Evolutionary conservation across 2,797 vertebrate species (phyloP).

Genomic region (Prunella strophiata): DNA sequence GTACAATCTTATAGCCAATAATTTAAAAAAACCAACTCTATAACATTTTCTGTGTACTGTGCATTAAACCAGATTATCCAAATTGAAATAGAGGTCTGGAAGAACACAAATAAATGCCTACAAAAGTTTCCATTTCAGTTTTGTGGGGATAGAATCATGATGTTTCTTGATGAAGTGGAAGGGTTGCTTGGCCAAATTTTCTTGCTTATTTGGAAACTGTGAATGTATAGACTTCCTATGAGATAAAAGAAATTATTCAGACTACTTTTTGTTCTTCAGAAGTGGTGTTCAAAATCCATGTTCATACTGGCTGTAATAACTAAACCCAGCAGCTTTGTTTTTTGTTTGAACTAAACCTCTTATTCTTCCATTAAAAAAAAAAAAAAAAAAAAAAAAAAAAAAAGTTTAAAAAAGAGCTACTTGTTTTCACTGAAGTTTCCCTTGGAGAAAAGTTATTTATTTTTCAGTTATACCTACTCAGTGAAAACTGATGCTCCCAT

Average conservation of each 20-base stretch:
- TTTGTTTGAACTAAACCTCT: neutral
- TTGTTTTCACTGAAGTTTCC: neutral
- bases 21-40: accelerated
- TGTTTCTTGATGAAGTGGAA: neutral
- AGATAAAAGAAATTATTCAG: neutral
- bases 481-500: neutral
- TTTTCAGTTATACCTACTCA: neutral
- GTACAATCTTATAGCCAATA: neutral
- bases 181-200: neutral
- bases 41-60: neutral
- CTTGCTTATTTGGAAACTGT: neutral
- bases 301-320: neutral
- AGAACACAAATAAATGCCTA: neutral
- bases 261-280: neutral
- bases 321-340: neutral
- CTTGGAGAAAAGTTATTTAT: neutral
- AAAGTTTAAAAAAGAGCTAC: neutral
- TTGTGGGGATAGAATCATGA: neutral
- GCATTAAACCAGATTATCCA: neutral
- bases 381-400: neutral
- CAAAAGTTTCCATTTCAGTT: neutral
- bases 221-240: neutral
- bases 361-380: neutral
- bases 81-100: neutral
- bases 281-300: neutral